Base-by-base conservation (phyloP, 2,888 invertebrate species). In the Ochropleura plecta region DNA sequence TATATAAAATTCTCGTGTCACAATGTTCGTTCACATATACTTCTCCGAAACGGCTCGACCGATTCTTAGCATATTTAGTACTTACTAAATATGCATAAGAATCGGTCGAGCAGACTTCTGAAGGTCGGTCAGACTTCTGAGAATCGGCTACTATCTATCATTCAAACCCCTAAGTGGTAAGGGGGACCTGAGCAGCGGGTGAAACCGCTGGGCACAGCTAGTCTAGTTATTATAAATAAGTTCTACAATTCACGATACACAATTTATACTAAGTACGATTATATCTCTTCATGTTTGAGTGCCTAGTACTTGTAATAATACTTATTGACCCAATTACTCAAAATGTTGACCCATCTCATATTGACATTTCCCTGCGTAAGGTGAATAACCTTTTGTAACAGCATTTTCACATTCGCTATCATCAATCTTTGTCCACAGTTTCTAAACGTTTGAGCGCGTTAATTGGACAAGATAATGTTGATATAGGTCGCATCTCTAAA, bases 381-480 rank as follows among this genome's bases (percentile, higher is more conserved):
- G 75, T 81, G 72, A 78, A 85, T 88, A 70, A 75, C 74, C 78
- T 79, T 76, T 80, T 80, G 79, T 79, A 82, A 86, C 86, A 81
- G 72, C 78, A 87, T 81, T 87, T 88, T 85, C 88, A 71, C 87
- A 85, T 87, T 85, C 65, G 78, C 84, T 88, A 85, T 86, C 90
- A 91, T 91, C 87, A 91, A 91, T 90, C 90, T 88, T 88, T 87
- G 89, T 88, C 83, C 83, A 81, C 80, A 83, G 86, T 88, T 88
- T 89, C 86, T 87, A 93, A 94, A 88, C 91, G 93, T 82, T 90
- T 90, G 79, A 91, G 89, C 73, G 85, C 86, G 88, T 88, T 87
- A 88, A 88, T 87, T 91, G 88, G 89, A 86, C 87, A 83, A 85
- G 86, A 87, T 90, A 86, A 88, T 86, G 85, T 88, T 88, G 87